Evolutionary conservation across 2,797 vertebrate genomes (phyloP).

Genomic region (Pteropus rufus): DNA sequence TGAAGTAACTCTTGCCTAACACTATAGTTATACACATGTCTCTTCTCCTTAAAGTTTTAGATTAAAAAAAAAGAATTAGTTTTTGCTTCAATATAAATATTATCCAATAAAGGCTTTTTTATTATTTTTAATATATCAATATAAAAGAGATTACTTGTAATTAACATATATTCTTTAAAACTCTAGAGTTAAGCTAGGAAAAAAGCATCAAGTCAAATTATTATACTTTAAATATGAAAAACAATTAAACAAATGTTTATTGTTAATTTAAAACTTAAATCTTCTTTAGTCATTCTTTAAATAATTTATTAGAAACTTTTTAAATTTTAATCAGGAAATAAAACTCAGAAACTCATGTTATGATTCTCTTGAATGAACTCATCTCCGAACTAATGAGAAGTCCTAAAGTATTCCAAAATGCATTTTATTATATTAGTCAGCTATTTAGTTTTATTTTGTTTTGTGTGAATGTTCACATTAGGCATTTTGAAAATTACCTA

Average conservation of each 20-base stretch:
- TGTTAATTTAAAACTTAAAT: neutral
- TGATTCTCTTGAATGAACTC: neutral
- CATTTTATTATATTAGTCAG: neutral
- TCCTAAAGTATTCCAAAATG: neutral
- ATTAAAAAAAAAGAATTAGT: neutral
- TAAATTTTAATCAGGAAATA: neutral
- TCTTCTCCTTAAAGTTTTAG: neutral
- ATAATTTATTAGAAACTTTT: neutral
- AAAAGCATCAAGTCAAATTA: constrained; percentile 29
- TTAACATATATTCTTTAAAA: constrained; percentile 6
- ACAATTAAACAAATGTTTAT: neutral
- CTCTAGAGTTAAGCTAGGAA: neutral
- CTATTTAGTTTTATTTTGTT: constrained; percentile 29
- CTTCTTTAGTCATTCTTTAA: constrained; percentile 5
- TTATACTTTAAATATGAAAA: neutral
- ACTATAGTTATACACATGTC: neutral
- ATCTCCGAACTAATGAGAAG: neutral
- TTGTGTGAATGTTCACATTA: neutral
- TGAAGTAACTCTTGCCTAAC: neutral
- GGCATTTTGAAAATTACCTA: neutral
- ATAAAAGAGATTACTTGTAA: constrained; percentile 15
- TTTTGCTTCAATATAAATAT: neutral
- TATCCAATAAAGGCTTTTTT: neutral
- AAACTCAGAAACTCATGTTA: neutral
- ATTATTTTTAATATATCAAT: constrained; percentile 26